Evolutionary conservation across 2,113 vertebrate species (phyloP).

Genomic region (Casuarius casuarius): DNA sequence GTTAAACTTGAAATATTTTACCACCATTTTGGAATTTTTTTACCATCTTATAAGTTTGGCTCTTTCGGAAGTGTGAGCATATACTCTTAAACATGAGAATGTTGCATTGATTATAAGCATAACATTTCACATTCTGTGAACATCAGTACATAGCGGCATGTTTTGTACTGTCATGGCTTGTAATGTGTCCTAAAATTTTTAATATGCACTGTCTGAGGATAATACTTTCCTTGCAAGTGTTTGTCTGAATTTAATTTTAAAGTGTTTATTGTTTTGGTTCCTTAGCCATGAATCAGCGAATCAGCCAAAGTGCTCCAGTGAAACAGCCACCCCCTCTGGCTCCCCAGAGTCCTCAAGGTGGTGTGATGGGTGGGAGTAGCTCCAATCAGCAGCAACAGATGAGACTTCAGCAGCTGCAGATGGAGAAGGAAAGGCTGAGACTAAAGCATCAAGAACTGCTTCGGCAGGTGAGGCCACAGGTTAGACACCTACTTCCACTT

Average conservation of each 20-base stretch:
- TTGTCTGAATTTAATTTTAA: background rate
- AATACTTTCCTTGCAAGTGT: background rate
- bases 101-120: background rate
- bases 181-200: background rate
- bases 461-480: conserved; percentile 96
- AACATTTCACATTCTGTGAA: background rate
- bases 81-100: background rate
- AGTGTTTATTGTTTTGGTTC: conserved; percentile 31
- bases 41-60: background rate
- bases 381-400: conserved; percentile 88
- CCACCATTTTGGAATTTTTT: background rate
- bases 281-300: conserved; percentile 92
- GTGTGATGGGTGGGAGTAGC: conserved; percentile 80
- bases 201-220: background rate
- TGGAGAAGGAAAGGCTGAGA: conserved; percentile 94
- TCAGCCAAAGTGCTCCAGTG: conserved; percentile 93
- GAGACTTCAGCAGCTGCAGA: conserved; percentile 93
- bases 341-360: conserved; percentile 85
- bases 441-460: conserved; percentile 97
- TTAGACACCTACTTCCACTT: conserved; percentile 81
- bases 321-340: conserved; percentile 89
- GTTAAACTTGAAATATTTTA: background rate
- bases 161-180: background rate
- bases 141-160: background rate
- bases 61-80: background rate